These are phyloP conservation scores for Lamellibrachia luymesi DNA, from an alignment of 1,140 invertebrate genomes.

Conservation along the genomic window DNA sequence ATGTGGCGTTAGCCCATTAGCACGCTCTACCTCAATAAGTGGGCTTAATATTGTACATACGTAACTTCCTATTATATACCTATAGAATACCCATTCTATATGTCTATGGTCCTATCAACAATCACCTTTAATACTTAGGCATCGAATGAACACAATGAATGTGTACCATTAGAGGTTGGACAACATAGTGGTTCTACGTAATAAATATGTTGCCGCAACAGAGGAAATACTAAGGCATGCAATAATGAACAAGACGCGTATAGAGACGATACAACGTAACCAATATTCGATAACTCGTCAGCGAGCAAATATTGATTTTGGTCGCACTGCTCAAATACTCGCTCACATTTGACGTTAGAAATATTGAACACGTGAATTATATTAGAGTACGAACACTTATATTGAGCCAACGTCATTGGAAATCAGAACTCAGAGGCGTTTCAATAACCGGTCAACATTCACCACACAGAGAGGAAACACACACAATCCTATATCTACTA, in stretches of 20 bases:
- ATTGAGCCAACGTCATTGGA: too few species aligned
- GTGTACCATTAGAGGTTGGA: not conserved
- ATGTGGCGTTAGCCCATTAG: not conserved
- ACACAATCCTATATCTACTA: too few species aligned
- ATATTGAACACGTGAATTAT: not conserved
- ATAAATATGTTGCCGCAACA: not conserved
- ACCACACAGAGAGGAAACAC: not conserved
- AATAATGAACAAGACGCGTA: not conserved
- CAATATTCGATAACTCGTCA: not conserved
- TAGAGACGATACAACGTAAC: not conserved
- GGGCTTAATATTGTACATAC: not conserved
- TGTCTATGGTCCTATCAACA: not conserved
- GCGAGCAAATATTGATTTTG: not conserved
- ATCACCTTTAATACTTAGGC: not conserved
- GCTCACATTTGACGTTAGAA: not conserved
- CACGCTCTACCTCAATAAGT: not conserved
- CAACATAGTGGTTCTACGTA: not conserved
- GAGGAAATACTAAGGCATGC: not conserved
- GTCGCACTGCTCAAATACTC: not conserved
- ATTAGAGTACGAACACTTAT: too few species aligned
- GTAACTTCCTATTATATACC: not conserved
- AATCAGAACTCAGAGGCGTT: not conserved
- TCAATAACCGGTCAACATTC: not conserved
- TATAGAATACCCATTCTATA: too few species aligned
- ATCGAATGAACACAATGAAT: not conserved